phyloP scores from a whole-genome alignment of 1,140 invertebrate species.

The Pygmarrhopalites habei region DNA sequence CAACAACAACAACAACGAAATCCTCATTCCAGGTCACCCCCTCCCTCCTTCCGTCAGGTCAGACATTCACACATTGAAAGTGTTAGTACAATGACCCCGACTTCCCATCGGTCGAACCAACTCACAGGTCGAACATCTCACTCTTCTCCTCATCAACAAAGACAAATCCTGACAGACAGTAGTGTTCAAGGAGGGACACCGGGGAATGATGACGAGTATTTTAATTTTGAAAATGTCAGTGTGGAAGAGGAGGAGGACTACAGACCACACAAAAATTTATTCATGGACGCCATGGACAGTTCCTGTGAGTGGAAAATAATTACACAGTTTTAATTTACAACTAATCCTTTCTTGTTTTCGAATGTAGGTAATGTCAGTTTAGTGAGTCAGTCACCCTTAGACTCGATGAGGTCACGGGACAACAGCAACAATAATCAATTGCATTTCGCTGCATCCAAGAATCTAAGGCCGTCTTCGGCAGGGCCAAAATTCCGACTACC shows the following conservation, averaged over 20 bases:
- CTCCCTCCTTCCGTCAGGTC: too few relatives aligned
- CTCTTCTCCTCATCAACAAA: too few relatives aligned
- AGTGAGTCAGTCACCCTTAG: neutral
- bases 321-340: too few relatives aligned
- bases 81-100: too few relatives aligned
- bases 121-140: too few relatives aligned
- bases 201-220: slow-evolving; percentile 2
- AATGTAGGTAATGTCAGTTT: neutral
- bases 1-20: neutral
- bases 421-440: too few relatives aligned
- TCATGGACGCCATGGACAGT: neutral
- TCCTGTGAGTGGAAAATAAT: too few relatives aligned
- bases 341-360: too few relatives aligned
- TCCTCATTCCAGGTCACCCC: neutral
- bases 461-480: neutral
- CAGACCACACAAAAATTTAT: neutral
- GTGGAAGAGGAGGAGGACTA: neutral
- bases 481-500: neutral
- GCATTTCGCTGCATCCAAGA: neutral
- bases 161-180: too few relatives aligned
- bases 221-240: neutral
- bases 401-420: neutral
- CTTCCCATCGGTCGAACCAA: too few relatives aligned
- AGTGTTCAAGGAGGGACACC: too few relatives aligned
- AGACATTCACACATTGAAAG: too few relatives aligned